Percentiles rank a stretch among this genome's conserved stretches.
These are phyloP conservation scores for Ciconia stormi DNA, from an alignment of 2,113 vertebrate genomes.

Conservation along the genomic window DNA sequence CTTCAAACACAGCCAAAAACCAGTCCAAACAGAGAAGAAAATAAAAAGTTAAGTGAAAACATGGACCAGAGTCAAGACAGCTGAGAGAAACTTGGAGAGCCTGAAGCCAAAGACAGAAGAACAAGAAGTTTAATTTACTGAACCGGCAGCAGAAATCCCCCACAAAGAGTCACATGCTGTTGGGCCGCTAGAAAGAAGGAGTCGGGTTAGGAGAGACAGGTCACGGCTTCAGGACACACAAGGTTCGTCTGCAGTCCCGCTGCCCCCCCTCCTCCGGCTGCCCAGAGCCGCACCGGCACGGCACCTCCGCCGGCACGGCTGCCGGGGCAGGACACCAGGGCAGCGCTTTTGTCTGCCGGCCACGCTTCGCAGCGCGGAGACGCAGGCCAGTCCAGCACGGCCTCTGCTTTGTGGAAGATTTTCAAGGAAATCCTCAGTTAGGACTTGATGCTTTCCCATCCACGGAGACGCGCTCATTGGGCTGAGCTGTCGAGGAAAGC, in stretches of 20 bases:
- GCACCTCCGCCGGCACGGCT: background rate
- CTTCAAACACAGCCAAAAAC: background rate
- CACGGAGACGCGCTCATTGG: accelerated
- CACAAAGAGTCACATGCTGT: background rate
- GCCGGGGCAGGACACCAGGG: accelerated
- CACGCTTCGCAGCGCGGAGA: accelerated
- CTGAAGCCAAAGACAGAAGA: background rate
- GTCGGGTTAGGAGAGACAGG: background rate
- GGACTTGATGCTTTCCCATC: too few relatives aligned
- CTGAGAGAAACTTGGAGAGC: background rate
- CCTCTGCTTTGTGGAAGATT: background rate
- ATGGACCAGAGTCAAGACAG: background rate
- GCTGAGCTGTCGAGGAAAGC: background rate
- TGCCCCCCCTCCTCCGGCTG: background rate
- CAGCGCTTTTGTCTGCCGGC: background rate
- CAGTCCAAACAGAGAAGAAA: background rate
- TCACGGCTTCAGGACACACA: background rate
- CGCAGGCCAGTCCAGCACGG: background rate
- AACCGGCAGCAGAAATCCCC: background rate
- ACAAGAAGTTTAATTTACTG: accelerated
- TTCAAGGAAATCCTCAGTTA: background rate
- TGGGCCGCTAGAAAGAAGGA: background rate
- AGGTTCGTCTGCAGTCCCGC: background rate
- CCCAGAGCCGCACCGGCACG: background rate
- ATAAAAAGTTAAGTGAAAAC: background rate